Base-by-base conservation (phyloP, 2,888 invertebrate species). In the Synanthedon andrenaeformis region DNA sequence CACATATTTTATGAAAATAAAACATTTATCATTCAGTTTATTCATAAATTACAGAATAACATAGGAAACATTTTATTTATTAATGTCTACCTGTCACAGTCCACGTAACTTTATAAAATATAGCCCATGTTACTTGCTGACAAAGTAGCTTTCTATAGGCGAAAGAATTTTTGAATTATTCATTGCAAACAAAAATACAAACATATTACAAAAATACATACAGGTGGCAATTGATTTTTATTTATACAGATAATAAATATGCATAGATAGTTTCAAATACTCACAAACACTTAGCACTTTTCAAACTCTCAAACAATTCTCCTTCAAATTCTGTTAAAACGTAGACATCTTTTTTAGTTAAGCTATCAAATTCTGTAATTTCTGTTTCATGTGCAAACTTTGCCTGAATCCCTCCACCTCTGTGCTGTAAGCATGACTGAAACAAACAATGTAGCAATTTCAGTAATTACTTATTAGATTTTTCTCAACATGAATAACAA, bases 251-350 rank as follows among this genome's bases (percentile, higher is more conserved):
- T 13, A 45, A 45, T 45, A 45, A 45, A 45, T 11, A 13, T 13
- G n/a, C 28, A n/a, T 28, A 41, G 42, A 54, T 23, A 10, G 11
- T 8, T 8, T 35, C 35, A 35, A 35, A 35, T 67, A 91, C 93
- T 90, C 88, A 94, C 91, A 93, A 83, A 66, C 93, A 91, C 66
- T 92, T 93, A 1, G 90, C 91, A 51, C 75, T 72, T 60, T 86
- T 88, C 5, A 94, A 69, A 63, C 90, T 90, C 1, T 92, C 86
- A 78, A 93, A 97, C 0, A 90, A 78, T 4, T 89, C 81, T 11
- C 96, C 96, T 59, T 90, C 88, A 80, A 97, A 97, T 50, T 91
- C 87, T 55, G 94, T 91, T 67, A 96, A 87, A 0, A 97, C 91
- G 71, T 95, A 93, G 1, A 95, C 92, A 82, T 94, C 92, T 60